These are phyloP conservation scores for Australoheros scitulus DNA, from an alignment of 2,113 vertebrate genomes.

Conservation along the genomic window DNA sequence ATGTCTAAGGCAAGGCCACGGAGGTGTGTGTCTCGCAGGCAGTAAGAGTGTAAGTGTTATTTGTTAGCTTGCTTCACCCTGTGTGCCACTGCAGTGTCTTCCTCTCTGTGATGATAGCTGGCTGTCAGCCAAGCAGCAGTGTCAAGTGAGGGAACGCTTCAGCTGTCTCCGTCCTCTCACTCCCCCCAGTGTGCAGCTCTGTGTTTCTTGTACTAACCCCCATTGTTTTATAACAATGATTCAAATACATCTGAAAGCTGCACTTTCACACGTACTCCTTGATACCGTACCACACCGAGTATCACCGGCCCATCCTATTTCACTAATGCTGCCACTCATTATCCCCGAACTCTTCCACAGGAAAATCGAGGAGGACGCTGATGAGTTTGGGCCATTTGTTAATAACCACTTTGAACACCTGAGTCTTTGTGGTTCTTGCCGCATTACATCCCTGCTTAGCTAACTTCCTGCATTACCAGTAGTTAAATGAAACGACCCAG, in stretches of 20 bases:
- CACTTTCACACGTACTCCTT: not conserved
- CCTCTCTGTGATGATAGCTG: conserved; percentile 46
- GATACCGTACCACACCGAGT: not conserved
- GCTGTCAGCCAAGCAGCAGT: conserved; percentile 42
- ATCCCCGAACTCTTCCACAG: not conserved
- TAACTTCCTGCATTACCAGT: not conserved
- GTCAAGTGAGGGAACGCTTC: conserved; percentile 12
- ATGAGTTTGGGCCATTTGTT: too few species aligned
- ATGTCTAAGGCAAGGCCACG: not conserved
- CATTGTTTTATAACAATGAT: not conserved
- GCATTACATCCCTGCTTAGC: not conserved
- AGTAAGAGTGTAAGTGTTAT: conserved; percentile 12
- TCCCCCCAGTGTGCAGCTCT: not conserved
- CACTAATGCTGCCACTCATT: not conserved
- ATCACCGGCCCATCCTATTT: not conserved
- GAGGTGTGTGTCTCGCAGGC: conserved; percentile 8
- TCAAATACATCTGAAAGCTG: not conserved
- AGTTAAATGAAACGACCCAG: not conserved
- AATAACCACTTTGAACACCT: not conserved
- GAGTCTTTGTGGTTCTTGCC: not conserved
- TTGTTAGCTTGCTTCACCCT: conserved; percentile 43
- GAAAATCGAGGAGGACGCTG: too few species aligned
- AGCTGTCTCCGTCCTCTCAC: not conserved
- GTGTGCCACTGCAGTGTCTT: conserved; percentile 27
- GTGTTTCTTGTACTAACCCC: not conserved